phyloP scores from a whole-genome alignment of 1,140 invertebrate genomes.

The Apis mellifera region Amel_HAv3.1 CM009937.2:11439001-11439500 shows the following conservation, averaged over 20 bases:
- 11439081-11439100: neutral
- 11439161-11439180: no score
- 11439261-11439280: constrained; percentile 38
- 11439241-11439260: constrained; percentile 55
- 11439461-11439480: constrained; percentile 21
- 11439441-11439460: constrained; percentile 2
- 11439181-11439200: neutral
- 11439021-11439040: no score
- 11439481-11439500: neutral
- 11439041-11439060: no score
- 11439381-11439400: constrained; percentile 39
- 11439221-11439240: constrained; percentile 27
- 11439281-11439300: constrained; percentile 31
- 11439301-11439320: constrained; percentile 55
- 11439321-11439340: constrained; percentile 55
- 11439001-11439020: no score
- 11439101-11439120: no score
- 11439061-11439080: neutral
- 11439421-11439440: constrained; percentile 36
- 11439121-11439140: no score
- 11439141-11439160: no score
- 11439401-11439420: constrained; percentile 33
- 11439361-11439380: constrained; percentile 30
- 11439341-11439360: constrained; percentile 26
- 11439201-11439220: neutral